Evolutionary conservation across 2,113 vertebrate genomes (phyloP), one percentile per base, ranked within the genome.

Genomic region (Lates calcarifer): DNA sequence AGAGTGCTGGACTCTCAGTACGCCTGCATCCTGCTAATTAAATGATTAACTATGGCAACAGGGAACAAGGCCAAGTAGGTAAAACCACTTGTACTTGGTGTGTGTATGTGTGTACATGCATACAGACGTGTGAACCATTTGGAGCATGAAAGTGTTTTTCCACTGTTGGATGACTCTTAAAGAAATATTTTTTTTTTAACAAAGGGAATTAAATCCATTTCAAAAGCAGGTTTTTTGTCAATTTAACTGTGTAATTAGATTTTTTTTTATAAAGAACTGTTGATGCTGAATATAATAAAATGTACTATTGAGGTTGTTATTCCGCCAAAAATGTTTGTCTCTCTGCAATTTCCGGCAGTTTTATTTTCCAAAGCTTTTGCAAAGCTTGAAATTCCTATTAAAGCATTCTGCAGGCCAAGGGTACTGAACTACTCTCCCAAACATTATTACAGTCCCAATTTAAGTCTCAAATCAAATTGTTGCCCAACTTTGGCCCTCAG

Each of bases 41-140:
- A 84, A 79, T 79, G 39, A 83, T 81, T 69, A 77, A 69, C 79
- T 82, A 61, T 72, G 61, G 57, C 68, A 78, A 78, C 53, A 31
- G 41, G 72, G 69, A 81, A 75, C 53, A 67, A 60, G 72, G 79
- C 85, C 75, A 74, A 77, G 39, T 41, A 73, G 56, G 68, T 9
- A 5, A 31, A 85, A 37, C n/a, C 62, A 29, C 68, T 77, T 76
- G 77, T 55, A 57, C 26, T 17, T 79, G 22, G 41, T 15, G 61
- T 68, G 53, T 37, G 24, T 29, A 10, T 55, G 61, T 70, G 28
- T 33, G 33, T 20, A n/a, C n/a, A 33, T 31, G 70, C 15, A 24
- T 58, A 13, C 18, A 37, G 8, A 39, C 17, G 0, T 61, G 28
- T 62, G 57, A 28, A 56, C 35, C 47, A 69, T 84, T 61, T 72